phyloP scores from a whole-genome alignment of 2,888 invertebrate species.

The Phymatocera aterrima region DNA sequence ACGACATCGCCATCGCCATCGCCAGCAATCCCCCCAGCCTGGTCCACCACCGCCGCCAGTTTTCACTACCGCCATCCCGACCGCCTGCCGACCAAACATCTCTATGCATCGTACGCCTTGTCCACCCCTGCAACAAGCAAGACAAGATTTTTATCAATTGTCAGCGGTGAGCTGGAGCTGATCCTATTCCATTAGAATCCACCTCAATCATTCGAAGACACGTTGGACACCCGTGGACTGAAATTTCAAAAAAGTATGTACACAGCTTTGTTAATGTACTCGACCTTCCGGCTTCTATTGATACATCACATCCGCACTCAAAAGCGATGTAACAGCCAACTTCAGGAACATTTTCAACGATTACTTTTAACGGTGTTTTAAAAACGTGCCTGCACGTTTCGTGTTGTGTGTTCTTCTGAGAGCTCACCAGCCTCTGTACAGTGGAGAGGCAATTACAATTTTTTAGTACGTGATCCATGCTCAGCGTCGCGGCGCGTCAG shows the following conservation, averaged over 20 bases:
- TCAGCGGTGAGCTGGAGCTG: neutral
- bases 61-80: slow-evolving; percentile 78
- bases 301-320: neutral
- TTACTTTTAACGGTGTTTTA: neutral
- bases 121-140: slow-evolving; percentile 83
- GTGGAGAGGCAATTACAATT: neutral
- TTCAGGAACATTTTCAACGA: neutral
- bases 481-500: slow-evolving; percentile 5
- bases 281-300: neutral
- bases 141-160: slow-evolving; percentile 59
- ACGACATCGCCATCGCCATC: slow-evolving; percentile 82
- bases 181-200: neutral
- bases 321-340: neutral
- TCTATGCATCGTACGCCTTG: slow-evolving; percentile 90
- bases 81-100: slow-evolving; percentile 73
- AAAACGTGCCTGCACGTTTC: neutral
- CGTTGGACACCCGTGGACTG: too few relatives aligned
- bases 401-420: neutral
- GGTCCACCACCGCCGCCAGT: slow-evolving; percentile 68
- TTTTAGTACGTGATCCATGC: neutral
- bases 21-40: slow-evolving; percentile 79
- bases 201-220: too few relatives aligned
- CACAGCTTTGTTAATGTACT: too few relatives aligned
- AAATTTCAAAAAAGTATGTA: too few relatives aligned
- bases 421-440: neutral